Base-by-base conservation (phyloP, 2,888 invertebrate genomes). In the Parnassius mnemosyne region DNA sequence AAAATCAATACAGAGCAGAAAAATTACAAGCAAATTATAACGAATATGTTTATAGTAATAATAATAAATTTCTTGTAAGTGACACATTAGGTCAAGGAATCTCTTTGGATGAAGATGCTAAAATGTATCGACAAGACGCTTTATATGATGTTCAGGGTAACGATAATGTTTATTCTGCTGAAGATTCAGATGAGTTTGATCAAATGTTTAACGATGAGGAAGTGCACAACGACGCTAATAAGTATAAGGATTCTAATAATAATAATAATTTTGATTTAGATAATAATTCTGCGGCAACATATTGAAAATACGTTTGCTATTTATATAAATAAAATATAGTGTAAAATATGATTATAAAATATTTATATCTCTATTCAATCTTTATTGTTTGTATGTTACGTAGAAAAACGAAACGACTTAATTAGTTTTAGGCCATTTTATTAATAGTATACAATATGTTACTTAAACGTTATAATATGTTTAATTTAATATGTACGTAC, bases 231-330 rank as follows among this genome's bases (percentile, higher is more conserved):
- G 69, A 74, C 44, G 61, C 61, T 43, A 67, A 70, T 16, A 78
- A 75, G 60, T 77, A 76, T 64, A 82, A 71, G 64, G 84, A 84
- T 66, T 71, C 73, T 1, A 85, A 85, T 70, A 85, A 84, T 63
- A 85, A 84, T 63, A 83, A 84, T 66, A 79, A 84, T 67, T 71
- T 79, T 55, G 84, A 88, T 63, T 65, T 68, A 3, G 80, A 84
- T 59, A 85, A 84, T 58, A 76, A 70, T 43, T 77, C 76, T 47
- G 81, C 87, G 47, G 78, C 87, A 59, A 84, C 81, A 13, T 87
- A 82, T 70, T 86, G 69, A 13, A 55, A 13, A 49, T 50, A 25
- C 12, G 1, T 43, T 9, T 11, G 13, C 10, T 34, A 41, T 53
- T 41, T 34, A 12, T 34, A 20, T 49, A 12, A 13, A 12, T 49